These are phyloP conservation scores for Neodiprion virginianus DNA, from an alignment of 1,140 invertebrate species.

Conservation along the genomic window DNA sequence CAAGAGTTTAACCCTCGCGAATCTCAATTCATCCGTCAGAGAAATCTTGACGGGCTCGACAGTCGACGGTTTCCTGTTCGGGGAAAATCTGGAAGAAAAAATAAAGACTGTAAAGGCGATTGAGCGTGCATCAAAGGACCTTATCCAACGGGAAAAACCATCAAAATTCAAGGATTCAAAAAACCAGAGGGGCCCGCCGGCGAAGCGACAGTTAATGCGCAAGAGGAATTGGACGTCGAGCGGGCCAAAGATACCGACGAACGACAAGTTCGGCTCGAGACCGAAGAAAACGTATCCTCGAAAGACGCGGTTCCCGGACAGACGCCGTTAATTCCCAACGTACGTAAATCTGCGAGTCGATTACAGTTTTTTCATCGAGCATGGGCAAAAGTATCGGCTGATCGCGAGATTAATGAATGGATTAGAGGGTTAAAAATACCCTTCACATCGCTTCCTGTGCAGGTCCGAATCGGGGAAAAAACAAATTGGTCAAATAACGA, in stretches of 20 bases:
- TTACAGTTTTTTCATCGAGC: slow-evolving; percentile 3
- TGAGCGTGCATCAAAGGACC: slow-evolving; percentile 10
- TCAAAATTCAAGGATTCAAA: slow-evolving; percentile 10
- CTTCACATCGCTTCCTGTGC: neutral
- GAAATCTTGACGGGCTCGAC: slow-evolving; percentile 1
- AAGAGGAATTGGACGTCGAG: slow-evolving; percentile 3
- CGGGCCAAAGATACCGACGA: slow-evolving; percentile 5
- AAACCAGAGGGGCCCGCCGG: slow-evolving; percentile 18
- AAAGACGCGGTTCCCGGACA: neutral
- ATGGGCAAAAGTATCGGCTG: slow-evolving; percentile 9
- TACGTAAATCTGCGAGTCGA: slow-evolving; percentile 11
- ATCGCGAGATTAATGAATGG: neutral
- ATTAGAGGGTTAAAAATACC: slow-evolving; percentile 14
- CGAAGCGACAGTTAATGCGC: neutral
- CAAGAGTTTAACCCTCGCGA: slow-evolving; percentile 16
- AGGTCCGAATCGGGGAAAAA: neutral
- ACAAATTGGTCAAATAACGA: slow-evolving; percentile 11
- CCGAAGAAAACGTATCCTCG: neutral
- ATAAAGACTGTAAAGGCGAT: slow-evolving; percentile 13
- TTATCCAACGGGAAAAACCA: neutral
- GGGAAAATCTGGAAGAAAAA: slow-evolving; percentile 13
- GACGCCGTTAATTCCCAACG: neutral
- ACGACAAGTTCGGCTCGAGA: neutral
- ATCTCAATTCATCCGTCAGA: slow-evolving; percentile 15
- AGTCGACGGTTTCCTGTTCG: slow-evolving; percentile 15